These are phyloP conservation scores for Nothobranchius furzeri DNA, from an alignment of 2,113 vertebrate species.

Conservation along the genomic window DNA sequence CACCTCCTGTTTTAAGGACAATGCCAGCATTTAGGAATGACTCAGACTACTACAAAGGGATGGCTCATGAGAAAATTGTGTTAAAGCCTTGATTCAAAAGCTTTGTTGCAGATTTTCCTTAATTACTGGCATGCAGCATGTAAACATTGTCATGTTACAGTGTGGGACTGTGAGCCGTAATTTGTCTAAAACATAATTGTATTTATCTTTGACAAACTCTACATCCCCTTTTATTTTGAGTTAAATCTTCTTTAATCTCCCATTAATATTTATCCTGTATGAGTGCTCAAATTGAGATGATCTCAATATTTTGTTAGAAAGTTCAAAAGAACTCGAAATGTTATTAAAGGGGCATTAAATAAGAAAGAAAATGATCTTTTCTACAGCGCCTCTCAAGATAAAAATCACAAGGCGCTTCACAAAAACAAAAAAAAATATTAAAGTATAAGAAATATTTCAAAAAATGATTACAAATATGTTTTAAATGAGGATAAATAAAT, in stretches of 20 bases:
- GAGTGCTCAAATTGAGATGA: too few species aligned
- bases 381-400: too few species aligned
- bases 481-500: too few species aligned
- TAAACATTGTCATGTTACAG: not conserved
- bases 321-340: not conserved
- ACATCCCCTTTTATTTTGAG: conserved; percentile 15
- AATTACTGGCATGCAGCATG: conserved; percentile 45
- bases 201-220: conserved; percentile 6
- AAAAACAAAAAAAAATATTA: too few species aligned
- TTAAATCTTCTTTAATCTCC: not conserved
- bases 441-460: too few species aligned
- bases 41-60: conserved; percentile 71
- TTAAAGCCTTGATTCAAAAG: not conserved
- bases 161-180: not conserved
- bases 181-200: not conserved
- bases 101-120: conserved; percentile 22
- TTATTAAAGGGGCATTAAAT: not conserved
- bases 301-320: too few species aligned
- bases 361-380: too few species aligned
- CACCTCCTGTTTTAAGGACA: conserved; percentile 13
- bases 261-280: not conserved
- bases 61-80: conserved; percentile 53
- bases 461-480: too few species aligned
- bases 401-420: too few species aligned
- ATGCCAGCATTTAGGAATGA: conserved; percentile 47